These are phyloP conservation scores for Clarias macrocephalus DNA, from an alignment of 2,113 vertebrate genomes.

Conservation along the genomic window DNA sequence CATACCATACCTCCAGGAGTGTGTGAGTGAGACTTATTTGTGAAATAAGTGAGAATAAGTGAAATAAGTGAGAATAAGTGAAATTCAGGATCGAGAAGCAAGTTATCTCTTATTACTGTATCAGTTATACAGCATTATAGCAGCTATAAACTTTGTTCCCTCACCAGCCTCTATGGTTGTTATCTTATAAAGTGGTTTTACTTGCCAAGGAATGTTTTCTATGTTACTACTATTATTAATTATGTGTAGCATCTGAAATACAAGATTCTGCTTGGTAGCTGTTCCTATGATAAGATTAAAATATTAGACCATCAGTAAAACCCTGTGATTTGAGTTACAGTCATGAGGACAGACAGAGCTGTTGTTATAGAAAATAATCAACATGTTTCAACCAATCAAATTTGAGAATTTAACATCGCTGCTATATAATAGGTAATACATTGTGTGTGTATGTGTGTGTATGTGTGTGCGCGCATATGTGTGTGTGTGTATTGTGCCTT, in stretches of 20 bases:
- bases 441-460: not conserved
- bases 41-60: too few relatives aligned
- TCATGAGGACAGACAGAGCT: not conserved
- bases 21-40: too few relatives aligned
- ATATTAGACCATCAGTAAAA: not conserved
- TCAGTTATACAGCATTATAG: not conserved
- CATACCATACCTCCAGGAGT: not conserved
- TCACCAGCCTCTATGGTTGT: not conserved
- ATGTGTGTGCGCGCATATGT: not conserved
- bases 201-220: not conserved
- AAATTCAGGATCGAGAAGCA: too few relatives aligned
- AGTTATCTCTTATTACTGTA: not conserved
- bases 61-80: too few relatives aligned
- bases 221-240: not conserved
- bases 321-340: not conserved
- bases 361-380: not conserved
- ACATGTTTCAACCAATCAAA: not conserved
- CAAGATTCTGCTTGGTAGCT: not conserved
- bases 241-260: not conserved
- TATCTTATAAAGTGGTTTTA: not conserved
- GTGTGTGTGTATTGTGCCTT: not conserved
- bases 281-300: not conserved
- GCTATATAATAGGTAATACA: not conserved
- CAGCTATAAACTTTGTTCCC: not conserved
- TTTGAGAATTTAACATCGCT: not conserved